A percentile compares a stretch with the other conserved stretches of the same genome.
phyloP scores from a whole-genome alignment of 2,113 vertebrate genomes.

The Gambusia holbrooki region DNA sequence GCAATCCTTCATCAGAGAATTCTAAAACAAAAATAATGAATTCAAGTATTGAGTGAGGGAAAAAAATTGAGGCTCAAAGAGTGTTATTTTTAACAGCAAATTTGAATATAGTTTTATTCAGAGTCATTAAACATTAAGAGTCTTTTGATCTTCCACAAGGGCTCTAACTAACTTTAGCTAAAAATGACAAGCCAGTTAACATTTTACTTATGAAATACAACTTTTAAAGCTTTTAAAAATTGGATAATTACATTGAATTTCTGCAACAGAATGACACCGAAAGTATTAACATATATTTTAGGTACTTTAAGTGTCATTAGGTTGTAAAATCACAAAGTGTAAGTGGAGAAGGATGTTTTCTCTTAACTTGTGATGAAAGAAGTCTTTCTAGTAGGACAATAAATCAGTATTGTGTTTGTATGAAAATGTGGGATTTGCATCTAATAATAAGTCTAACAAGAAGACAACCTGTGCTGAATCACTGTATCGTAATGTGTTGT shows the following conservation, averaged over 20 bases:
- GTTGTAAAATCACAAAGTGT: too few species aligned
- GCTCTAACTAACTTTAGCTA: background rate
- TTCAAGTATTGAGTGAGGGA: background rate
- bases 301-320: too few species aligned
- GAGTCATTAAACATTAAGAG: background rate
- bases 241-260: too few species aligned
- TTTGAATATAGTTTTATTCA: background rate
- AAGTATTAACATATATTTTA: too few species aligned
- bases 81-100: background rate
- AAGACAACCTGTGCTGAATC: background rate
- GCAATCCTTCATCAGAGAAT: background rate
- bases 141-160: background rate
- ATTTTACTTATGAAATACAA: too few species aligned
- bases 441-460: background rate
- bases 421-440: too few species aligned
- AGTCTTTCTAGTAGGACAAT: background rate
- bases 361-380: background rate
- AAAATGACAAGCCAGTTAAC: background rate
- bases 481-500: background rate
- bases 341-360: too few species aligned
- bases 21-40: background rate
- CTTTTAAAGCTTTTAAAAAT: too few species aligned
- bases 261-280: too few species aligned
- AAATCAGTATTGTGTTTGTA: background rate
- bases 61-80: background rate